Evolutionary conservation across 92 coral and sea anemone genomes (phyloP), one percentile per base, ranked within the genome.

Genomic region (Micromussa lordhowensis): DNA sequence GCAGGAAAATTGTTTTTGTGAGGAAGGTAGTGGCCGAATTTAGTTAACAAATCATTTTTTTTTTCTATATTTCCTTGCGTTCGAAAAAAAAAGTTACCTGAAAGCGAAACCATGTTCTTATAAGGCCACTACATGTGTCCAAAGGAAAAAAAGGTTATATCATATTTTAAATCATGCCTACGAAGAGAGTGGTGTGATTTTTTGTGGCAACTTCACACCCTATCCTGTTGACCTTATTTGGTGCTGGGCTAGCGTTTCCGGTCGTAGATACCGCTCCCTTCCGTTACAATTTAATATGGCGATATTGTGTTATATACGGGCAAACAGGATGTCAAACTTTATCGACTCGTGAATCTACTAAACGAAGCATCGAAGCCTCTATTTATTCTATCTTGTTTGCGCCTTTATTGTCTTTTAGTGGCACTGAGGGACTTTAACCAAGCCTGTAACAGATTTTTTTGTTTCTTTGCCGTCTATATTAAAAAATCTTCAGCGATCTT

Each of bases 191-290:
- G 14, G 32, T 13, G 81, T 5, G 83, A 61, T 24, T 61, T 2
- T 24, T 80, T 19, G 38, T 29, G 44, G 18, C 35, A 59, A 59
- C n/a, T 54, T 40, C 83, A 80, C 83, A 59, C 83, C 69, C 83
- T 34, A 17, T 32, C 59, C 55, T 38, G 14, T 9, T 35, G 24
- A 12, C 89, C 89, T 77, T 63, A 86, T 77, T 75, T 86, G 89
- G 89, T 77, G 64, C 26, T 26, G 66, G 35, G 21, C 24, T 40
- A 1, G 31, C 68, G 66, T 77, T 77, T 77, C 83, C 83, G 83
- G 89, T 64, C 68, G 51, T 44, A 77, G 77, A 38, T 64, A 76
- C 36, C 64, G 53, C 89, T 77, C 89, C 89, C 77, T 86, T 86
- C 89, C 89, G 89, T 22, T 35, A 13, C 73, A 40, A 74, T 84